phyloP scores from a whole-genome alignment of 2,888 invertebrate genomes.

The Drymonia ruficornis region DNA sequence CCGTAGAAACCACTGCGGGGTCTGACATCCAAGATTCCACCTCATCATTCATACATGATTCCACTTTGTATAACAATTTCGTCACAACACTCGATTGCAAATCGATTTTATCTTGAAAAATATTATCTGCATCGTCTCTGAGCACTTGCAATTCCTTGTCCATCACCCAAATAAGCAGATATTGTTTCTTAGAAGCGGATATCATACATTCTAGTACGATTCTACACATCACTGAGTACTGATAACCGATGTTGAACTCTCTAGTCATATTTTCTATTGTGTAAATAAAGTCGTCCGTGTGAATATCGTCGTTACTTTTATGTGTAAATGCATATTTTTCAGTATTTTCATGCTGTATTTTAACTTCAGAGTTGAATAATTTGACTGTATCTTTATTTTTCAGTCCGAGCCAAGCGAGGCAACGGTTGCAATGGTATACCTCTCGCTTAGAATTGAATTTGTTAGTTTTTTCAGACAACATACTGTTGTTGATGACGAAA shows the following conservation, averaged over 20 bases:
- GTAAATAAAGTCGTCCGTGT: constrained; percentile 80
- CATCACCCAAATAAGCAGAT: constrained; percentile 85
- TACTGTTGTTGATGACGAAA: constrained; percentile 74
- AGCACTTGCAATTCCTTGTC: constrained; percentile 85
- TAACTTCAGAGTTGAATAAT: constrained; percentile 85
- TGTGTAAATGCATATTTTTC: constrained; percentile 58
- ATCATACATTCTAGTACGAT: constrained; percentile 80
- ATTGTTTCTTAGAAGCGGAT: constrained; percentile 72
- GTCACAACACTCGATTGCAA: constrained; percentile 78
- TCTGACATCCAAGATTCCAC: constrained; percentile 83
- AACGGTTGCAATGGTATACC: constrained; percentile 83
- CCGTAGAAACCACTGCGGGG: constrained; percentile 75
- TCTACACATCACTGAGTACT: constrained; percentile 82
- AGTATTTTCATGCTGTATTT: constrained; percentile 57
- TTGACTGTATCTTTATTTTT: constrained; percentile 74
- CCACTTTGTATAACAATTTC: constrained; percentile 84
- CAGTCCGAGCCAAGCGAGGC: constrained; percentile 84
- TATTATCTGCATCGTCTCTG: constrained; percentile 53
- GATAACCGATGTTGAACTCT: constrained; percentile 75
- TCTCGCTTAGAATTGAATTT: constrained; percentile 73
- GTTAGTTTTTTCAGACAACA: constrained; percentile 69
- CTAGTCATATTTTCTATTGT: constrained; percentile 79
- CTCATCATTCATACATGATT: constrained; percentile 66
- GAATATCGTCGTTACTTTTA: constrained; percentile 49
- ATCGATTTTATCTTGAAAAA: constrained; percentile 56